A percentile compares a stretch with the other conserved stretches of the same genome.
These are phyloP conservation scores for Rhyacophila brunnea DNA, from an alignment of 1,140 invertebrate genomes.

Conservation along the genomic window DNA sequence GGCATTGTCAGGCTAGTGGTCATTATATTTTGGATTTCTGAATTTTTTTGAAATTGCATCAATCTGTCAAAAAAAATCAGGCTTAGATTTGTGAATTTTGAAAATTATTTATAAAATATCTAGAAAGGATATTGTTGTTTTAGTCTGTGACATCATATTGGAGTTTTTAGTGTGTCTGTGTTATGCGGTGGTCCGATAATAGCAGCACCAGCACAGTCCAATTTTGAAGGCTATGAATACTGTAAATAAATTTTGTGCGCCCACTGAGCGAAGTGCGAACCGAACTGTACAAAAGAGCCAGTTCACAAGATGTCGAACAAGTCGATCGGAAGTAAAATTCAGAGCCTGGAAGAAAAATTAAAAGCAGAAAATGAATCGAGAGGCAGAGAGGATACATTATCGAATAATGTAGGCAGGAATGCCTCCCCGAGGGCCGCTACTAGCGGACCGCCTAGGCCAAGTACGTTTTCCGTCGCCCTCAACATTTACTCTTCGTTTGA, in stretches of 20 bases:
- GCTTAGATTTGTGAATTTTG: too few relatives aligned
- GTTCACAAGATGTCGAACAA: conserved; percentile 29
- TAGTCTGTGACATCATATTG: background rate
- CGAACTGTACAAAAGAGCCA: background rate
- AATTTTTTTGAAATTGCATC: too few relatives aligned
- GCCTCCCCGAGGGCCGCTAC: conserved; percentile 3
- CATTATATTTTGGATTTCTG: too few relatives aligned
- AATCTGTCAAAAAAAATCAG: too few relatives aligned
- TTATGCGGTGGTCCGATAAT: too few relatives aligned
- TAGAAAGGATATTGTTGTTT: background rate
- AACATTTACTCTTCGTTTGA: background rate
- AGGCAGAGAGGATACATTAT: conserved; percentile 7
- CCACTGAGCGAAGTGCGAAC: conserved; percentile 2
- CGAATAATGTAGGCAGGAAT: conserved; percentile 16
- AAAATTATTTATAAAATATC: too few relatives aligned
- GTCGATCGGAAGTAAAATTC: conserved; percentile 60
- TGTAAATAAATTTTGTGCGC: conserved; percentile 22
- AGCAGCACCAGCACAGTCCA: too few relatives aligned
- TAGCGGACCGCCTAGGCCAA: conserved; percentile 9
- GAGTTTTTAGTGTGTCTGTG: too few relatives aligned
- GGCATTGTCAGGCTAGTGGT: too few relatives aligned
- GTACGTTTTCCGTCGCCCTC: conserved; percentile 12
- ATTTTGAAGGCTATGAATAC: conserved; percentile 18
- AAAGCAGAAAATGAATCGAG: conserved; percentile 63
- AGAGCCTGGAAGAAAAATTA: conserved; percentile 63